Evolutionary conservation across 1,140 invertebrate species (phyloP), one percentile per base, ranked within the genome.

Genomic region (Cyclina sinensis): DNA sequence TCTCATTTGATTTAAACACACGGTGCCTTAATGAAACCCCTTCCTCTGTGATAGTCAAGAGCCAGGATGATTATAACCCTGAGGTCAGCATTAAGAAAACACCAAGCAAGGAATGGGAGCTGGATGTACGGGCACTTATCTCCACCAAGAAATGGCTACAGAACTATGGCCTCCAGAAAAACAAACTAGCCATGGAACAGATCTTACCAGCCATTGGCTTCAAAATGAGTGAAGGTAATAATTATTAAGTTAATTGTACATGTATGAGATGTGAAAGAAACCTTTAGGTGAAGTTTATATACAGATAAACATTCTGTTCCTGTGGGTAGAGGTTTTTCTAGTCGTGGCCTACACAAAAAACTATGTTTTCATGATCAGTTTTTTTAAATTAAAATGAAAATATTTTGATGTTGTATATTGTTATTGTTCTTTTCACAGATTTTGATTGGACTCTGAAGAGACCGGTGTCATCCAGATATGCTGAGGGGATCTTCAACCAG

Each of bases 201-300:
- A 91, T 96, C n/a, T 78, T 95, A 24, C 93, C 93, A n/a, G 83
- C 90, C 27, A 94, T 96, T 82, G 95, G 95, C n/a, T 96, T 95
- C 82, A 95, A 95, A 89, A 92, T 94, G 35, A 91, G 88, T 89
- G 94, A 95, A 88, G 94, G 95, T 95, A 82, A 84, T 43, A 43
- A 43, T n/a, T n/a, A n/a, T n/a, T n/a, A n/a, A n/a, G n/a, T n/a
- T n/a, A n/a, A n/a, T n/a, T n/a, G n/a, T n/a, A n/a, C n/a, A n/a
- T n/a, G n/a, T n/a, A n/a, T n/a, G n/a, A n/a, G n/a, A n/a, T n/a
- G n/a, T n/a, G n/a, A n/a, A n/a, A n/a, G n/a, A n/a, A n/a, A n/a
- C n/a, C n/a, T n/a, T n/a, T n/a, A n/a, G n/a, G n/a, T n/a, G n/a
- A n/a, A n/a, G n/a, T n/a, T n/a, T n/a, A n/a, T n/a, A n/a, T n/a